Percentiles rank a stretch among this genome's conserved stretches.
These are phyloP conservation scores for Heliconius nattereri DNA, from an alignment of 1,140 invertebrate genomes.

Conservation along the genomic window DNA sequence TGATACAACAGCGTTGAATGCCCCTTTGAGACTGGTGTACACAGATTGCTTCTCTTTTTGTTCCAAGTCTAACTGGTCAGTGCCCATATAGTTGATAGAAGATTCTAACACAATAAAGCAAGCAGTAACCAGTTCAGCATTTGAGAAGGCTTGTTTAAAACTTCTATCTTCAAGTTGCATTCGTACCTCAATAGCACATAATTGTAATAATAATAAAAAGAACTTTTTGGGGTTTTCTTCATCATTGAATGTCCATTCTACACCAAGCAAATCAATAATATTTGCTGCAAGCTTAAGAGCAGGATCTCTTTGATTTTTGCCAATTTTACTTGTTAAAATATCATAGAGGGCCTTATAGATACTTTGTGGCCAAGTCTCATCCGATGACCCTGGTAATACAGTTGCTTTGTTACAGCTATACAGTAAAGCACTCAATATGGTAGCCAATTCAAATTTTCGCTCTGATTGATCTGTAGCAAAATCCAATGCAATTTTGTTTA, in stretches of 20 bases:
- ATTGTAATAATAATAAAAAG: conserved; percentile 91
- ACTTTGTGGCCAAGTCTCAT: conserved; percentile 89
- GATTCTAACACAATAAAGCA: conserved; percentile 93
- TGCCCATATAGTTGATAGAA: conserved; percentile 90
- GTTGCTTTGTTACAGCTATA: conserved; percentile 86
- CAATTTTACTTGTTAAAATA: conserved; percentile 92
- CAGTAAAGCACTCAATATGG: conserved; percentile 87
- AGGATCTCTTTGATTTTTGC: conserved; percentile 92
- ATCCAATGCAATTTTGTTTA: conserved; percentile 91
- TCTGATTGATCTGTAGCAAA: conserved; percentile 93
- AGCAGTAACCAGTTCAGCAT: conserved; percentile 88
- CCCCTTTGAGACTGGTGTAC: conserved; percentile 94
- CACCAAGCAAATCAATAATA: conserved; percentile 90
- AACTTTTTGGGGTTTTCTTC: conserved; percentile 91
- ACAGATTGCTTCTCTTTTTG: conserved; percentile 94
- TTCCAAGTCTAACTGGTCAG: conserved; percentile 91
- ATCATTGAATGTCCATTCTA: conserved; percentile 90
- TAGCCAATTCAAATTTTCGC: conserved; percentile 92
- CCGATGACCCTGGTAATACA: conserved; percentile 82
- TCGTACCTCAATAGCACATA: conserved; percentile 94
- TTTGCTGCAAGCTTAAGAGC: conserved; percentile 91
- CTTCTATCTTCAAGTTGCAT: conserved; percentile 95
- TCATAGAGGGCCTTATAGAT: conserved; percentile 89
- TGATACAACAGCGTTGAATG: conserved; percentile 90
- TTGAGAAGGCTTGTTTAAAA: conserved; percentile 88